Evolutionary conservation across 2,797 vertebrate species (phyloP).

Genomic region (Falco berigora): DNA sequence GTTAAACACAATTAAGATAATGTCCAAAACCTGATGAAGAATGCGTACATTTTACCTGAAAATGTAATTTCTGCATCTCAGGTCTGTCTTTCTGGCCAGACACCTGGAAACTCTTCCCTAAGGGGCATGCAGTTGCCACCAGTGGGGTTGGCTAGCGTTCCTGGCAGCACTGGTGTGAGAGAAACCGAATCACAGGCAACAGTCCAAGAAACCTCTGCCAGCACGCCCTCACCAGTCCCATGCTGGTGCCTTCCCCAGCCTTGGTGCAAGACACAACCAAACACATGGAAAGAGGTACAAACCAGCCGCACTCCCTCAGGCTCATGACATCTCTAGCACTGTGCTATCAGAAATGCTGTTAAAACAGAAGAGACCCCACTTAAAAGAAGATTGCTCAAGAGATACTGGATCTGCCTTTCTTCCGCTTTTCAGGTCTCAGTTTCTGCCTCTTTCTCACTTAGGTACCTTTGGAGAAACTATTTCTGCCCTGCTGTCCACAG

Average conservation of each 20-base stretch:
- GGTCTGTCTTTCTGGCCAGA: background rate
- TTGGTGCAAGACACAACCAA: background rate
- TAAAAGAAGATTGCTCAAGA: background rate
- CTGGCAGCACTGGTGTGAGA: background rate
- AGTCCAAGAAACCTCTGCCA: background rate
- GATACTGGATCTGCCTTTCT: background rate
- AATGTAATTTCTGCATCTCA: background rate
- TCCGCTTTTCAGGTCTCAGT: background rate
- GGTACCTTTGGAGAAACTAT: background rate
- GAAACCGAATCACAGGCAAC: background rate
- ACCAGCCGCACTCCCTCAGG: background rate
- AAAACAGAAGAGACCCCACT: background rate
- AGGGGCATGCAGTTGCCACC: background rate
- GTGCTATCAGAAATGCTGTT: background rate
- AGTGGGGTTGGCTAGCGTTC: background rate
- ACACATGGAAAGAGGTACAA: accelerated
- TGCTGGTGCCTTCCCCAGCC: background rate
- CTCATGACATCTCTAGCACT: background rate
- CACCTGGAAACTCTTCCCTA: background rate
- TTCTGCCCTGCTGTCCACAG: background rate
- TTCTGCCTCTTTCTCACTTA: background rate
- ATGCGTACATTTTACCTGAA: background rate
- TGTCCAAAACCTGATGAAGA: background rate
- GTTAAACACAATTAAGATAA: background rate
- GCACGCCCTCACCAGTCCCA: accelerated